Evolutionary conservation across 2,797 vertebrate genomes (phyloP), one percentile per base, ranked within the genome.

Genomic region (Crax fasciolata): DNA sequence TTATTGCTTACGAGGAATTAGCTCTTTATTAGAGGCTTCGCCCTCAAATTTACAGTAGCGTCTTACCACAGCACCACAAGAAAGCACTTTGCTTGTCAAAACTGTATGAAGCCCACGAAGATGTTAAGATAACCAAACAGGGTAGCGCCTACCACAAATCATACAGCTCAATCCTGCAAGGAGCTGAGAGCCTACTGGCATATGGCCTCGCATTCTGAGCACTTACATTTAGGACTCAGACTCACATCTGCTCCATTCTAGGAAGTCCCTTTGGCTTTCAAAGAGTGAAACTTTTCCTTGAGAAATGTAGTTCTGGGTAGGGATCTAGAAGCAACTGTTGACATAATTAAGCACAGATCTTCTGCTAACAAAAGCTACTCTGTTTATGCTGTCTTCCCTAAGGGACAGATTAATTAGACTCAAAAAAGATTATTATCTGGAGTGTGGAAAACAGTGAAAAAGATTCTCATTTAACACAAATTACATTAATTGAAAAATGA

Each of bases 191-290:
- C 28, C 13, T 66, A 12, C 0, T 54, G 59, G 25, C n/a, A 62
- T 7, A 38, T 0, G 2, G 30, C 9, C 13, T 83, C 11, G 1
- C 6, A 81, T 30, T 23, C 63, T 52, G n/a, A 72, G 38, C 5
- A 3, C 24, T 67, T 55, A 39, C 51, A 39, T n/a, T 51, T 16
- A 28, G 35, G 12, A 62, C 17, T 65, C 39, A 6, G 65, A 52
- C 23, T 51, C 27, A 44, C 4, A 17, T 20, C 24, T 79, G 10
- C 5, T 44, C 4, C 32, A 62, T 35, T 70, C 11, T 32, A 74
- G 49, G 38, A 77, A 65, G 72, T 24, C 11, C 11, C 5, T 67
- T 44, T 71, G 38, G 24, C 32, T 11, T 38, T 5, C 9, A 13
- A 2, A 4, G 5, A 41, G 38, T 39, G 27, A 80, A 86, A 81